Evolutionary conservation across 2,113 vertebrate genomes (phyloP), one percentile per base, ranked within the genome.

Genomic region (Nipponia nippon): DNA sequence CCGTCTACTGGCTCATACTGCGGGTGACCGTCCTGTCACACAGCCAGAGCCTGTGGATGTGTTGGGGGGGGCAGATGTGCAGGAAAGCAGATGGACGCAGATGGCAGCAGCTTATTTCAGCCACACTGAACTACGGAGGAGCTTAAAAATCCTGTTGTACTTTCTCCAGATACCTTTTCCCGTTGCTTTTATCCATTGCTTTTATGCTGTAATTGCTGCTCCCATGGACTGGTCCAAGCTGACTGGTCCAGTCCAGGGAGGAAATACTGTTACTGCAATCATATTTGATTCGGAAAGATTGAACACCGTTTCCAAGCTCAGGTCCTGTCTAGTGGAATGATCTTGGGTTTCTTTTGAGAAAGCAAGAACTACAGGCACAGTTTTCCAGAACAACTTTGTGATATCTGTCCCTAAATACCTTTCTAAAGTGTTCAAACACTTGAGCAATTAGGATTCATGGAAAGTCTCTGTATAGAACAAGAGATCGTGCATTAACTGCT

Each of bases 1-100:
- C 30, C 0, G 0, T 76, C 72, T 59, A 11, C 56, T 7, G 38
- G 67, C 42, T 92, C 32, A 36, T 8, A 4, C 9, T 1, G 0
- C 2, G 22, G 12, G 34, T 34, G 8, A 30, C 61, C 4, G 1
- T 20, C 42, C 55, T 40, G 27, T 58, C 71, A 18, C 56, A 67
- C 67, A 63, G 56, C 56, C 53, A 63, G 81, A 83, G 56, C 30
- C 23, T 2, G 2, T 20, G 58, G 46, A 14, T n/a, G 1, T 7
- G 18, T 5, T 13, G 11, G 8, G 52, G 18, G 10, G 15, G 9
- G 44, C 38, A 84, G 73, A 66, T 34, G 29, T 40, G 59, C 40
- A 72, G 71, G 27, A 67, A 69, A 75, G 61, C 61, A 83, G 55
- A 76, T 26, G 46, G 25, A 42, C 66, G 80, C 44, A 63, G 76